These are phyloP conservation scores for Miniopterus natalensis DNA, from an alignment of 2,113 vertebrate species.

Conservation along the genomic window DNA sequence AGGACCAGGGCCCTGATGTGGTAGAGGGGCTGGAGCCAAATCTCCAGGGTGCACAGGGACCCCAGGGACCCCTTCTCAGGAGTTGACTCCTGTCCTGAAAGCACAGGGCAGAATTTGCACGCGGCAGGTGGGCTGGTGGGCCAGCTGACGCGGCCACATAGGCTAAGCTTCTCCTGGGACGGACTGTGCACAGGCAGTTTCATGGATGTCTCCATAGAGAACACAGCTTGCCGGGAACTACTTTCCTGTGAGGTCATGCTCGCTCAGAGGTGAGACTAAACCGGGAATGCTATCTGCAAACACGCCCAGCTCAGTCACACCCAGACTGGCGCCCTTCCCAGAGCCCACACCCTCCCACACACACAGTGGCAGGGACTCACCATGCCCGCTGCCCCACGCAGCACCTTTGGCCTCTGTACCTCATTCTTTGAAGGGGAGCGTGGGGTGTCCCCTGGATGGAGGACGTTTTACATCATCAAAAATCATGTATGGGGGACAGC, in stretches of 20 bases:
- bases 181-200: fast-evolving
- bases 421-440: neutral
- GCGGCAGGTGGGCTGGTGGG: fast-evolving
- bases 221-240: neutral
- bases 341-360: neutral
- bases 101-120: neutral
- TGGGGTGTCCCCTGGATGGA: neutral
- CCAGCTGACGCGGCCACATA: neutral
- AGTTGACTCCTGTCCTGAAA: neutral
- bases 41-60: neutral
- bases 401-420: neutral
- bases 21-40: neutral
- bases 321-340: neutral
- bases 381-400: fast-evolving
- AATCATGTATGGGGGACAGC: fast-evolving
- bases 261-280: neutral
- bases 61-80: neutral
- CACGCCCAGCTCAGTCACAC: neutral
- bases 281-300: neutral
- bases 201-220: neutral
- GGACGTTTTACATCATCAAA: neutral
- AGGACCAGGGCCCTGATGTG: neutral
- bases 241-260: neutral
- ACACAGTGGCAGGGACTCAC: neutral
- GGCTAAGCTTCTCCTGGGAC: neutral